These are phyloP conservation scores for Eptesicus fuscus DNA, from an alignment of 2,113 vertebrate species.

Conservation along the genomic window DNA sequence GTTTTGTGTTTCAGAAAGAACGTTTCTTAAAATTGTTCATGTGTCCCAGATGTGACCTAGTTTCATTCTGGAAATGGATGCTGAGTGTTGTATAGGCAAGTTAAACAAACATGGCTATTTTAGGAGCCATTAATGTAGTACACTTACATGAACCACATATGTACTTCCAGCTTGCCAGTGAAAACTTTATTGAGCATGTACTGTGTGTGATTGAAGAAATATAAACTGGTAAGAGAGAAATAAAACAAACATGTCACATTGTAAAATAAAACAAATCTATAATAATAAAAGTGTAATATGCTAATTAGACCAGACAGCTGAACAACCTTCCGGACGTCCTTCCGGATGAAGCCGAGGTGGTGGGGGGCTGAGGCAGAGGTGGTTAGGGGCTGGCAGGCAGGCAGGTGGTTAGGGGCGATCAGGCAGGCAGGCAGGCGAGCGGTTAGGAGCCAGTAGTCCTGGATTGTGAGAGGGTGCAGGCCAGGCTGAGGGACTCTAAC, in stretches of 20 bases:
- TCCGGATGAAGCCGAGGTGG: too few species aligned
- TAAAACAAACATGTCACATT: neutral
- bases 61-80: slow-evolving; percentile 63
- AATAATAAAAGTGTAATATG: too few species aligned
- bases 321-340: too few species aligned
- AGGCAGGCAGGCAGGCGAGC: too few species aligned
- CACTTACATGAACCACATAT: slow-evolving; percentile 39
- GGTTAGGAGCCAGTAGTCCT: too few species aligned
- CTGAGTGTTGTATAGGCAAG: slow-evolving; percentile 36
- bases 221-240: neutral
- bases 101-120: slow-evolving; percentile 33
- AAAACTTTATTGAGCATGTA: slow-evolving; percentile 35
- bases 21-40: slow-evolving; percentile 24
- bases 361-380: too few species aligned
- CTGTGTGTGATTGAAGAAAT: neutral
- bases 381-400: too few species aligned
- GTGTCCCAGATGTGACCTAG: slow-evolving; percentile 73
- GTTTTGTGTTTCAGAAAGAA: slow-evolving; percentile 32
- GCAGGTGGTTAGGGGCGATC: too few species aligned
- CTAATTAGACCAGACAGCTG: too few species aligned
- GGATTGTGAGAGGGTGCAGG: too few species aligned
- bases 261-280: slow-evolving; percentile 15
- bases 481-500: too few species aligned
- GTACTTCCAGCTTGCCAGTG: slow-evolving; percentile 47
- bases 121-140: slow-evolving; percentile 28